Base-by-base conservation (phyloP, 1,140 invertebrate species). In the Microvelia longipes region DNA sequence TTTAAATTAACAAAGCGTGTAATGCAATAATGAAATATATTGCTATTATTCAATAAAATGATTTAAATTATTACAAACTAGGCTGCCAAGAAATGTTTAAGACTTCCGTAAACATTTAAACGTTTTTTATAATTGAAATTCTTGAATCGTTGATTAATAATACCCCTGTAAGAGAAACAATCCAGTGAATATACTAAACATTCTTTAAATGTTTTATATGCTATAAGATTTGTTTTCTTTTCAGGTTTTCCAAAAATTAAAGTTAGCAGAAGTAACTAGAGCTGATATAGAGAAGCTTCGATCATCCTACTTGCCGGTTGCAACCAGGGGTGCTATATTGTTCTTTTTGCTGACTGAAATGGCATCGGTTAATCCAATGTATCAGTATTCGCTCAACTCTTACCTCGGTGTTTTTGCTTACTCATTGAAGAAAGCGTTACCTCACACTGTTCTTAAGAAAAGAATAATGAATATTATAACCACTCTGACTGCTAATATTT, bases 341-440 rank as follows among this genome's bases (percentile, higher is more conserved):
- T 96, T 95, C 78, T 96, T 95, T 77, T 89, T 93, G 1, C 79
- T 96, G 11, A 85, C 89, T 0, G 91, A 95, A 76, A 90, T 95
- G 90, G 85, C 90, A 0, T 81, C 83, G 0, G 88, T 96, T 0
- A 93, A 92, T 77, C 80, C 84, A 14, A 96, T 96, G 92, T 96
- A 96, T 77, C 92, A 96, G 75, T 94, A 94, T 78, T 93, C 92
- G 0, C 79, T 96, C 27, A 85, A 83, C 2, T 86, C 88, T 1
- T 93, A 92, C 74, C 77, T 92, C 1, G 86, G 90, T 2, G 88
- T 95, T 0, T 95, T 95, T 75, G 81, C 84, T 19, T 88, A 85
- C 75, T 92, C 92, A 0, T 78, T 95, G 29, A 85, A 84, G 68
- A 92, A 91, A 78, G 87, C 91, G 5, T 80, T 91, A 74, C 88